Base-by-base conservation (phyloP, 2,797 vertebrate species). In the Tolypeutes matacus region DNA sequence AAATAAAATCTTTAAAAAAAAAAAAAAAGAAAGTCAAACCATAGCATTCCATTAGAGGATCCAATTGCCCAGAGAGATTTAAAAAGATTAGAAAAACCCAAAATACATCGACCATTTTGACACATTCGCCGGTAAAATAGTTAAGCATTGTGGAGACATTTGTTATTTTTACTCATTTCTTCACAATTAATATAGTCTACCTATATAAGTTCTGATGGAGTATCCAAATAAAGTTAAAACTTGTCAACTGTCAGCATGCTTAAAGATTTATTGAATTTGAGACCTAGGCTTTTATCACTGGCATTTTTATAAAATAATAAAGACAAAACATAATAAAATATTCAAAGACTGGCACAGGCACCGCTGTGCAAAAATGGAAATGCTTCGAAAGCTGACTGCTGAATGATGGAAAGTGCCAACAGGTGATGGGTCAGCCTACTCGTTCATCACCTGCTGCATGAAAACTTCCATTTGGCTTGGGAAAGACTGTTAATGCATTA, bases 221-320 rank as follows among this genome's bases (percentile, higher is more conserved):
- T 25, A 77, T 20, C 39, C 60, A 87, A 94, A 65, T 84, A 84
- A 69, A 67, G 39, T 81, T 70, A 82, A 78, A 89, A 23, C 69
- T 84, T 27, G 91, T 64, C 67, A 87, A 76, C 34, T 93, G 85
- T 94, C 81, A 87, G 67, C 27, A 72, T 49, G 62, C 39, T 81
- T 93, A 92, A 78, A 31, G 5, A 65, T 56, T 39, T 93, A 82
- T 2, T 64, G 67, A 75, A 18, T 95, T 87, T 96, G 65, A 92
- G n/a, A 87, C 39, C 5, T 72, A 87, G 56, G 42, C 62, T 75
- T 89, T 58, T 86, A 65, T 94, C 53, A 86, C 34, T 86, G 91
- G 86, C n/a, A 15, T 80, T 92, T 94, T 95, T 64, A 93, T 75
- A 78, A 94, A 86, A 87, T 94, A 92, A 95, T 80, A 93, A 89